Evolutionary conservation across 2,888 invertebrate species (phyloP).

Genomic region (Steinernema scapterisci): DNA sequence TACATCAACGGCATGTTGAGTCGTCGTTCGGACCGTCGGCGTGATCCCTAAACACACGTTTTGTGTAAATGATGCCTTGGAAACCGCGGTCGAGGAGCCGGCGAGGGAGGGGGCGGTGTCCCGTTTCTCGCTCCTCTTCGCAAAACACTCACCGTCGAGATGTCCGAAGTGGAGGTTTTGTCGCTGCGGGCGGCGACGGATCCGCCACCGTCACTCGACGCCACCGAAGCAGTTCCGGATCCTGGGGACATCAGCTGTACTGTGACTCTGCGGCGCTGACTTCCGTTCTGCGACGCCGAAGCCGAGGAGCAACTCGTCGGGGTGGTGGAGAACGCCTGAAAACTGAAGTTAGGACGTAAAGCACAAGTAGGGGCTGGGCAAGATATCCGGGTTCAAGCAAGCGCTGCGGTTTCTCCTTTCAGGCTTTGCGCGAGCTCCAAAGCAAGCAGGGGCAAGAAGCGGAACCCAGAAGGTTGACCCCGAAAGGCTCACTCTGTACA

Average conservation of each 20-base stretch:
- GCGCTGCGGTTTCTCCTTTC: too few species aligned
- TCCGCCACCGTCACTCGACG: constrained; percentile 8
- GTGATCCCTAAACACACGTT: constrained; percentile 8
- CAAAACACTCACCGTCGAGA: constrained; percentile 11
- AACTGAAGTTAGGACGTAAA: not conserved
- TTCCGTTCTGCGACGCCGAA: constrained; percentile 24
- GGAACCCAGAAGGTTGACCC: not conserved
- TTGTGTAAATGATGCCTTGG: not conserved
- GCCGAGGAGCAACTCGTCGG: constrained; percentile 28
- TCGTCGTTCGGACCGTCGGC: constrained; percentile 38
- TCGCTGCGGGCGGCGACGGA: constrained; percentile 18
- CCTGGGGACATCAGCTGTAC: constrained; percentile 24
- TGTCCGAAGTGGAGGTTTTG: constrained; percentile 8
- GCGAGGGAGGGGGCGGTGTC: not conserved
- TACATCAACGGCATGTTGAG: constrained; percentile 63
- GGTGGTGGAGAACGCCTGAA: constrained; percentile 28
- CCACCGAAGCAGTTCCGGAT: not conserved
- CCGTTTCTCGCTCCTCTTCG: not conserved
- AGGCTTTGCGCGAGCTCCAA: too few species aligned
- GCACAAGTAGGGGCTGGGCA: not conserved
- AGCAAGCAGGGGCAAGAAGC: not conserved
- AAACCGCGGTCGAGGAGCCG: not conserved
- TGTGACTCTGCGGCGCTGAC: not conserved
- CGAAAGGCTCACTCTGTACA: constrained; percentile 19
- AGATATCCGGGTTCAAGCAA: too few species aligned